phyloP scores from a whole-genome alignment of 2,888 invertebrate species.

The Lasius platythorax region DNA sequence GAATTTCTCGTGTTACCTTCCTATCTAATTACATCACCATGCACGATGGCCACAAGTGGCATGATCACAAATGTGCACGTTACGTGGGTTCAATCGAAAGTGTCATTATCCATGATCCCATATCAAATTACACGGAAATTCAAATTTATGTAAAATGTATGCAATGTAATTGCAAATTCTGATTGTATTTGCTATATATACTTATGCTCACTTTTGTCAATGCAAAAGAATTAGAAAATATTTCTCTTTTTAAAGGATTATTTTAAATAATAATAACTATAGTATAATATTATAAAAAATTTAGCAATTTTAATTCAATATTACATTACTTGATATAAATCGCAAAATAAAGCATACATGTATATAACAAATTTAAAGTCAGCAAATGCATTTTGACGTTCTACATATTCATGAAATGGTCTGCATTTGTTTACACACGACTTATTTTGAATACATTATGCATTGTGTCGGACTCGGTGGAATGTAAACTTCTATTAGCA shows the following conservation, averaged over 20 bases:
- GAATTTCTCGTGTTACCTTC: constrained; percentile 33
- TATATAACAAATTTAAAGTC: too few relatives aligned
- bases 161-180: not conserved
- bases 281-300: not conserved
- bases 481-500: not conserved
- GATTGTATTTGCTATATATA: not conserved
- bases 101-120: constrained; percentile 31
- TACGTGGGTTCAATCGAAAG: constrained; percentile 48
- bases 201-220: not conserved
- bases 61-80: constrained; percentile 48
- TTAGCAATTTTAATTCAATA: not conserved
- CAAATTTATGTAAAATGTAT: not conserved
- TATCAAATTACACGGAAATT: not conserved
- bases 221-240: not conserved
- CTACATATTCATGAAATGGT: too few relatives aligned
- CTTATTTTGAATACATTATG: not conserved
- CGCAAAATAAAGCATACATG: too few relatives aligned
- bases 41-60: constrained; percentile 45
- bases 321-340: not conserved
- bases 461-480: not conserved
- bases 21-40: constrained; percentile 61
- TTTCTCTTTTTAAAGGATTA: not conserved
- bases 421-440: not conserved
- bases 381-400: too few relatives aligned
- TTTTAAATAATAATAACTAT: not conserved